A percentile compares a stretch with the other conserved stretches of the same genome.
Evolutionary conservation across 2,888 invertebrate species (phyloP).

Genomic region (Branchipolynoe longqiensis): DNA sequence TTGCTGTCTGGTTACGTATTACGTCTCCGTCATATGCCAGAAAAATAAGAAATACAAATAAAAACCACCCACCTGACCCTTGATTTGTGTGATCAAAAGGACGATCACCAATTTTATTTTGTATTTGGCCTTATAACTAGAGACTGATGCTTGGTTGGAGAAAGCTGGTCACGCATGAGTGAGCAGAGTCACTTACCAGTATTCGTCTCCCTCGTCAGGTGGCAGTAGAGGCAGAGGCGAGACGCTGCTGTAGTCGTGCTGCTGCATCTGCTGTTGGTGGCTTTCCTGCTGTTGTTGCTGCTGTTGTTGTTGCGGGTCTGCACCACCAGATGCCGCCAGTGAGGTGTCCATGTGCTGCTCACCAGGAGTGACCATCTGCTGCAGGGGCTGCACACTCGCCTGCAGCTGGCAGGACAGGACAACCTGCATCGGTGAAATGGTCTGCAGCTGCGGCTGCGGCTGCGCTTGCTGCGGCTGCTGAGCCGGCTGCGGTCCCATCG

Average conservation of each 20-base stretch:
- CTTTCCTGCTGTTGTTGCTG: too few relatives aligned
- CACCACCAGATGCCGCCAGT: neutral
- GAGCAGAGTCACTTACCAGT: slow-evolving; percentile 36
- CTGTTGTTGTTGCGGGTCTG: slow-evolving; percentile 15
- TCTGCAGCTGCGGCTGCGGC: slow-evolving; percentile 56
- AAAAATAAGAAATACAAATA: too few relatives aligned
- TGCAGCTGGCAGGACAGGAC: slow-evolving; percentile 33
- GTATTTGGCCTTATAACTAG: too few relatives aligned
- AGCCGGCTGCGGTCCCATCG: neutral
- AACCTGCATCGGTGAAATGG: slow-evolving; percentile 14
- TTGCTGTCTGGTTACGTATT: too few relatives aligned
- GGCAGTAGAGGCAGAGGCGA: too few relatives aligned
- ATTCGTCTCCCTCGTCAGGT: slow-evolving; percentile 35
- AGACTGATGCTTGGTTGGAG: too few relatives aligned
- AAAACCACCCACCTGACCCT: too few relatives aligned
- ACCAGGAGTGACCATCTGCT: neutral
- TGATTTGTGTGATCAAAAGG: too few relatives aligned
- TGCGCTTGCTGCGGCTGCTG: slow-evolving; percentile 59
- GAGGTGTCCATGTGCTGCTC: slow-evolving; percentile 20
- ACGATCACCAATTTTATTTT: too few relatives aligned
- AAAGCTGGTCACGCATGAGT: too few relatives aligned
- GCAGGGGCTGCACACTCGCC: neutral
- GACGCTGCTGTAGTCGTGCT: neutral
- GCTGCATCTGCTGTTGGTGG: neutral
- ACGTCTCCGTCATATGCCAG: too few relatives aligned